phyloP scores from a whole-genome alignment of 53 echinoderm and acorn worm genomes.

The Zoroaster sp. region DNA sequence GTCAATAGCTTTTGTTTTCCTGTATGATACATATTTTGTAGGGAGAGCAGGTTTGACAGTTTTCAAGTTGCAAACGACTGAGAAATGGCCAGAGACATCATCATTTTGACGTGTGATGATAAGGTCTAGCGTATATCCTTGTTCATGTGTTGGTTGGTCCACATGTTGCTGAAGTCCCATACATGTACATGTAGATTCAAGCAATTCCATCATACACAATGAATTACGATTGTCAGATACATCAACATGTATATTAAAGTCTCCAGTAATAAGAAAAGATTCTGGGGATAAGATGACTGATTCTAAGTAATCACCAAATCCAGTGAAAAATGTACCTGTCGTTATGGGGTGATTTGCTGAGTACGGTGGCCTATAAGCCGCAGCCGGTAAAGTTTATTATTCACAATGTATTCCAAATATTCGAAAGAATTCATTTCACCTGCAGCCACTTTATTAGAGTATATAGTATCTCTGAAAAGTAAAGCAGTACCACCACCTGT shows the following conservation, averaged over 20 bases:
- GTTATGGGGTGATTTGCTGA: neutral
- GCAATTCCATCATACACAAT: slow-evolving; percentile 39
- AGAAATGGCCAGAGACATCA: neutral
- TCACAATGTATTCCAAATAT: neutral
- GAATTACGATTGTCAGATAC: neutral
- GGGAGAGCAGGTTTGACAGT: neutral
- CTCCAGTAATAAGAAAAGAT: slow-evolving; percentile 52
- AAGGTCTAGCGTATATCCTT: neutral
- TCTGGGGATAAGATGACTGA: neutral
- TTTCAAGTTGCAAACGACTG: neutral
- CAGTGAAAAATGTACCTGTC: slow-evolving; percentile 23
- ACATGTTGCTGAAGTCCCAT: neutral
- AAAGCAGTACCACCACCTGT: slow-evolving; percentile 11
- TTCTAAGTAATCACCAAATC: slow-evolving; percentile 22
- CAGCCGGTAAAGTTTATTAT: neutral
- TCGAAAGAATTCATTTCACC: slow-evolving; percentile 1
- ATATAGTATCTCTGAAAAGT: neutral
- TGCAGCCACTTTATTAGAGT: neutral
- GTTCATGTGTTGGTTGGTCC: neutral
- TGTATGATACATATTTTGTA: neutral
- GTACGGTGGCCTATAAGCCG: slow-evolving; percentile 21
- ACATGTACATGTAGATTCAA: slow-evolving; percentile 61
- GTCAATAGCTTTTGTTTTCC: slow-evolving; percentile 1
- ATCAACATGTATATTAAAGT: slow-evolving; percentile 58
- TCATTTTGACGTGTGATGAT: neutral